Evolutionary conservation across 2,888 invertebrate genomes (phyloP).

Genomic region (Apodemia zela): DNA sequence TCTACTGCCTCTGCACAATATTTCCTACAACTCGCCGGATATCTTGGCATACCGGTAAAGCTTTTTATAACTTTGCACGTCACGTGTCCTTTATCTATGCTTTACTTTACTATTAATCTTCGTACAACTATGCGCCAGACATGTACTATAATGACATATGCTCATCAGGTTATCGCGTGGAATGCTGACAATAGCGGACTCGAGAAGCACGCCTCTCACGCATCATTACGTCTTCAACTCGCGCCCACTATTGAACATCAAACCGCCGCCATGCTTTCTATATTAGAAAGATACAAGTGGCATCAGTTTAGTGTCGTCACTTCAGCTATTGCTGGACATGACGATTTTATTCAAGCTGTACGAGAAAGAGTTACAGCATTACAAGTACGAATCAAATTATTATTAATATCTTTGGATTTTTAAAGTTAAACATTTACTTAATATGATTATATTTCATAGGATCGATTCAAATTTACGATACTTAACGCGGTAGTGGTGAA

Average conservation of each 20-base stretch:
- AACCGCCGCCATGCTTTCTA: constrained; percentile 96
- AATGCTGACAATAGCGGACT: constrained; percentile 98
- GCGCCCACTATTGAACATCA: constrained; percentile 98
- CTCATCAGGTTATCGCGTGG: constrained; percentile 91
- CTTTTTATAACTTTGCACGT: constrained; percentile 37
- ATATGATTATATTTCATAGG: constrained; percentile 42
- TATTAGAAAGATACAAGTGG: constrained; percentile 97
- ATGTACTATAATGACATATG: constrained; percentile 30
- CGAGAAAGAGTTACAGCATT: constrained; percentile 91
- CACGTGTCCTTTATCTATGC: constrained; percentile 34
- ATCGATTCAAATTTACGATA: constrained; percentile 86
- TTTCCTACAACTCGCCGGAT: constrained; percentile 95
- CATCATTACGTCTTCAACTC: constrained; percentile 93
- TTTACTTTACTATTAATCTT: constrained; percentile 27
- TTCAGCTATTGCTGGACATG: constrained; percentile 95
- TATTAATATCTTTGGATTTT: not conserved
- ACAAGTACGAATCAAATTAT: constrained; percentile 76
- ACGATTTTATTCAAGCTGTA: constrained; percentile 96
- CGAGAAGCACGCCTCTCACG: constrained; percentile 89
- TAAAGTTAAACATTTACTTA: not conserved
- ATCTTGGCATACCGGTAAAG: constrained; percentile 93
- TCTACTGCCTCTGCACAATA: constrained; percentile 97
- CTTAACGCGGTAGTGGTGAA: constrained; percentile 92
- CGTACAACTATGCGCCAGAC: constrained; percentile 21
- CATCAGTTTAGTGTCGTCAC: constrained; percentile 97